Percentiles rank a stretch among this genome's conserved stretches.
Conservation (phyloP, 2,113 vertebrate genomes). For the Sus scrofa region T2T-Sscrofa CM000813.6:13393001-13393500, state of each 20-base stretch:
- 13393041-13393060: neutral
- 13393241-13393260: neutral
- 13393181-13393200: neutral
- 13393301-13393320: neutral
- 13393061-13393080: neutral
- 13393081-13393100: neutral
- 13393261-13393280: neutral
- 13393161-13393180: neutral
- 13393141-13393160: neutral
- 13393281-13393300: conserved; percentile 45
- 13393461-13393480: conserved; percentile 57
- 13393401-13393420: conserved; percentile 17
- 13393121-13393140: neutral
- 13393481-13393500: conserved; percentile 78
- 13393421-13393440: neutral
- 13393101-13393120: neutral
- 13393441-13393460: conserved; percentile 21
- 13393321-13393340: conserved; percentile 10
- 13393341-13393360: conserved; percentile 1
- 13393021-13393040: neutral
- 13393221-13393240: neutral
- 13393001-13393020: neutral
- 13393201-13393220: neutral
- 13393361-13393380: conserved; percentile 41
- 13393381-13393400: conserved; percentile 11